Evolutionary conservation across 2,113 vertebrate species (phyloP), one percentile per base, ranked within the genome.

Genomic region (Tauraco erythrolophus): DNA sequence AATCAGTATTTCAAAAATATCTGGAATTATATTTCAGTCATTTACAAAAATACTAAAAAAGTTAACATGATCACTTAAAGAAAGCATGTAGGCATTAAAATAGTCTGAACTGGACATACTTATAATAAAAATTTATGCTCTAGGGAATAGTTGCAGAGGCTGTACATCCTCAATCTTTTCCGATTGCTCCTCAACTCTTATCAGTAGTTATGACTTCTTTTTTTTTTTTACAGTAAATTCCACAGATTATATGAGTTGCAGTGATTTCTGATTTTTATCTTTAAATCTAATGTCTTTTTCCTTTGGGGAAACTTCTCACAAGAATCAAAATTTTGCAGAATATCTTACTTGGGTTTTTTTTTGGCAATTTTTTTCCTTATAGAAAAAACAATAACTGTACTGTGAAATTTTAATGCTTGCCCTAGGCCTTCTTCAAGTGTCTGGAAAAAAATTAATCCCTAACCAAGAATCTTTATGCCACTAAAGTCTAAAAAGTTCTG

Each of bases 391-490:
- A 46, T 19, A 48, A 48, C 46, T 92, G 58, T 33, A n/a, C 41
- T 41, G 11, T 50, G 84, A 97, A 86, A 69, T 80, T 92, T 35
- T 84, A 93, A 88, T 95, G 87, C 60, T 96, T 68, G 57, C 77
- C 72, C 54, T 19, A 30, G 95, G 97, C 62, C 91, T 65, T 96
- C 91, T 70, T 84, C 80, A 68, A 95, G 56, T 24, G 51, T 51
- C 62, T 95, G 78, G 81, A 96, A 97, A 97, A 96, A 95, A 94
- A 58, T 79, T 95, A 95, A 95, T 93, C 88, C 89, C 77, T 56
- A 80, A 96, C 89, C 60, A 96, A 93, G 72, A 92, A 86, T 79
- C 81, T 94, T 92, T 69, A 93, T 39, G 66, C 45, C 75, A 76
- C 61, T 96, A 7, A 95, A 95, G 84, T 58, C 81, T 92, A 51